These are phyloP conservation scores for Erythrolamprus reginae DNA, from an alignment of 2,113 vertebrate genomes.

Conservation along the genomic window DNA sequence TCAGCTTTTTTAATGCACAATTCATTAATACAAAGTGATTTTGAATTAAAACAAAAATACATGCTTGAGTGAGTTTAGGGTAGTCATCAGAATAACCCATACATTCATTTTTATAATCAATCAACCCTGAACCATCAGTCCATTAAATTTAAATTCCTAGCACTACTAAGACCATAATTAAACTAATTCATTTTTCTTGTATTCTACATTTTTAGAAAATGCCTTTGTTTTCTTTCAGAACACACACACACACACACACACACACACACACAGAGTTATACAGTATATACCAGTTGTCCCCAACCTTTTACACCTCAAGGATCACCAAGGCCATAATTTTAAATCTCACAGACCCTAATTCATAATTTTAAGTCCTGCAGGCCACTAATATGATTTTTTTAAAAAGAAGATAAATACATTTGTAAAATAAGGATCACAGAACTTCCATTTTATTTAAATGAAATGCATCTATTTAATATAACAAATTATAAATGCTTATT, in stretches of 20 bases:
- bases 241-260: slow-evolving; percentile 42
- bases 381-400: no score
- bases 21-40: slow-evolving; percentile 48
- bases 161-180: slow-evolving; percentile 56
- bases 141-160: slow-evolving; percentile 60
- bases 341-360: no score
- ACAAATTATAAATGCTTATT: no score
- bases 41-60: slow-evolving; percentile 57
- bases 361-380: no score
- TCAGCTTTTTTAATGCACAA: slow-evolving; percentile 36
- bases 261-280: slow-evolving; percentile 9
- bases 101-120: slow-evolving; percentile 59
- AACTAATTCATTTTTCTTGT: slow-evolving; percentile 64
- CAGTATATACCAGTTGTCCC: no score
- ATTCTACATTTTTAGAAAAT: slow-evolving; percentile 33
- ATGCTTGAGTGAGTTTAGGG: slow-evolving; percentile 39
- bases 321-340: no score
- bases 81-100: slow-evolving; percentile 62
- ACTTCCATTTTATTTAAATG: no score
- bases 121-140: slow-evolving; percentile 60
- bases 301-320: no score
- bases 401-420: no score
- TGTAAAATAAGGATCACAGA: no score
- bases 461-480: no score
- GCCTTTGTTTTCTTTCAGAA: slow-evolving; percentile 45